A percentile compares a stretch with the other conserved stretches of the same genome.
phyloP scores from a whole-genome alignment of 2,797 vertebrate species.

The Catostomus latipinnis region DNA sequence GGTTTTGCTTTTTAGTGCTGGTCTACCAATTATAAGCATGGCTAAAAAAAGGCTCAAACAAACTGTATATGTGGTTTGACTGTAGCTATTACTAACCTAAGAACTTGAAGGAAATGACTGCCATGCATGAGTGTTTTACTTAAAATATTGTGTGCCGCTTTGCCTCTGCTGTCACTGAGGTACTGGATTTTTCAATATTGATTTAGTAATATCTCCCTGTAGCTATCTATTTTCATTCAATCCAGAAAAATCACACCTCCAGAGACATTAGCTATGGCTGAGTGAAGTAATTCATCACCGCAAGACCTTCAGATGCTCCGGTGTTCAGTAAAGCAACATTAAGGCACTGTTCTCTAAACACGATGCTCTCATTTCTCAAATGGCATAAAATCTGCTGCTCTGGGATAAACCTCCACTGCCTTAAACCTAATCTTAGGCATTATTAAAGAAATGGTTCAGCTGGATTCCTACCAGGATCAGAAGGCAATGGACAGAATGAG shows the following conservation, averaged over 20 bases:
- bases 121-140: slow-evolving; percentile 31
- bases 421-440: background rate
- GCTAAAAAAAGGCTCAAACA: too few relatives aligned
- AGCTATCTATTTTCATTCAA: slow-evolving; percentile 46
- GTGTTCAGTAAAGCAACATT: slow-evolving; percentile 37
- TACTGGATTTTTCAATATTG: slow-evolving; percentile 45
- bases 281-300: slow-evolving; percentile 48
- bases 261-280: slow-evolving; percentile 43
- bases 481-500: background rate
- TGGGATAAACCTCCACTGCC: slow-evolving; percentile 17
- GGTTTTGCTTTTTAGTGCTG: too few relatives aligned
- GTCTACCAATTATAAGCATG: too few relatives aligned
- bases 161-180: slow-evolving; percentile 35
- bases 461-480: slow-evolving; percentile 5
- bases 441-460: slow-evolving; percentile 10
- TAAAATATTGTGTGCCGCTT: slow-evolving; percentile 21
- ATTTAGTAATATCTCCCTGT: slow-evolving; percentile 44
- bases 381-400: slow-evolving; percentile 3
- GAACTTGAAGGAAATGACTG: slow-evolving; percentile 23
- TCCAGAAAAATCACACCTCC: slow-evolving; percentile 31
- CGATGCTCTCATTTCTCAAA: slow-evolving; percentile 38
- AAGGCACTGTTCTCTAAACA: slow-evolving; percentile 39
- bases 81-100: slow-evolving; percentile 14
- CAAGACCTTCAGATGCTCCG: slow-evolving; percentile 28
- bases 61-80: background rate